Evolutionary conservation across 2,888 invertebrate genomes (phyloP).

Genomic region (Chouioia cunea): DNA sequence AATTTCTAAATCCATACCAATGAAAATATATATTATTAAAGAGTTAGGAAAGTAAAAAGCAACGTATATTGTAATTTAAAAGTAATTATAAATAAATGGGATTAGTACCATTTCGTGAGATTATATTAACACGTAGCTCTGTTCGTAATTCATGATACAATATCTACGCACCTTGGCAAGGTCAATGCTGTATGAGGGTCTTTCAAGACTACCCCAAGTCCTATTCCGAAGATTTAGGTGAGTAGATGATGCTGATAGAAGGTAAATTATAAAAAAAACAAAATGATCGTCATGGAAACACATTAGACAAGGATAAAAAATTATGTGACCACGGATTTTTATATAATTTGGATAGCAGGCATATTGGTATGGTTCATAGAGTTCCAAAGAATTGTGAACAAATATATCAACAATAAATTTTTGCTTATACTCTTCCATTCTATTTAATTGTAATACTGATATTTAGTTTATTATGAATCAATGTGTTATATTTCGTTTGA

Average conservation of each 20-base stretch:
- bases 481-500: conserved; percentile 17
- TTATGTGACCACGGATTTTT: conserved; percentile 23
- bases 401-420: conserved; percentile 8
- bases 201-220: conserved; percentile 69
- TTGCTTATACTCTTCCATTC: background rate
- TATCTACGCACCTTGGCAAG: conserved; percentile 69
- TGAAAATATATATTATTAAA: background rate
- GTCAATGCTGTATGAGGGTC: conserved; percentile 69
- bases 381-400: conserved; percentile 9
- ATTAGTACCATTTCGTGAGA: conserved; percentile 68
- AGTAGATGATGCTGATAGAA: conserved; percentile 67
- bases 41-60: conserved; percentile 42
- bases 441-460: background rate
- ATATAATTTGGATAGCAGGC: conserved; percentile 38
- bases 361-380: conserved; percentile 39
- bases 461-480: conserved; percentile 18
- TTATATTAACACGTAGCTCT: conserved; percentile 70
- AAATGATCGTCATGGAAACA: conserved; percentile 50
- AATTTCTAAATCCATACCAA: too few relatives aligned
- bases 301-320: conserved; percentile 42
- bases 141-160: conserved; percentile 70
- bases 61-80: conserved; percentile 50
- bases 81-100: conserved; percentile 65
- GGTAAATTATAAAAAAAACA: conserved; percentile 63
- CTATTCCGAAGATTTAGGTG: conserved; percentile 67